These are phyloP conservation scores for Lanius collurio DNA, from an alignment of 2,113 vertebrate genomes.

Conservation along the genomic window DNA sequence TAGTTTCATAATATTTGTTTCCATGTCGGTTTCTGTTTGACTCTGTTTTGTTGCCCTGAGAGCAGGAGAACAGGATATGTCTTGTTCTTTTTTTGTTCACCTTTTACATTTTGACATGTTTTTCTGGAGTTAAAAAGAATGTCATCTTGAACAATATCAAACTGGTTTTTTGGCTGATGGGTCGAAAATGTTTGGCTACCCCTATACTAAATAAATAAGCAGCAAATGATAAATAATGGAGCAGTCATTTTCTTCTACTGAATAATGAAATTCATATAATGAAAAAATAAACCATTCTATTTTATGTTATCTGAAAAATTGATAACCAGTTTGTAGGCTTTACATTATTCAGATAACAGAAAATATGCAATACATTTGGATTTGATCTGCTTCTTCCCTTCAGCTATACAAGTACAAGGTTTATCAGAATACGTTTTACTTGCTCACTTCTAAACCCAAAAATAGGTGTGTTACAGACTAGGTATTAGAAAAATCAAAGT, in stretches of 20 bases:
- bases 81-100: background rate
- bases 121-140: background rate
- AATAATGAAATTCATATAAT: constrained; percentile 49
- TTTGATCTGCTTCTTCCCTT: background rate
- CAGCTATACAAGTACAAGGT: background rate
- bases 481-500: background rate
- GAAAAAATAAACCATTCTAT: constrained; percentile 42
- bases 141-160: background rate
- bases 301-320: constrained; percentile 57
- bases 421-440: background rate
- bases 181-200: background rate
- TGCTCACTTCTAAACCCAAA: background rate
- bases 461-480: background rate
- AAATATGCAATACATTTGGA: background rate
- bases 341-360: constrained; percentile 34
- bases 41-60: background rate
- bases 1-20: background rate
- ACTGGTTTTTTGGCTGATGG: background rate
- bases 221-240: constrained; percentile 48
- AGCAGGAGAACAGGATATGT: background rate
- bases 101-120: background rate
- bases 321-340: constrained; percentile 33
- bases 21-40: rapidly evolving
- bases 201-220: constrained; percentile 39
- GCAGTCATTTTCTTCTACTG: constrained; percentile 39